phyloP scores from a whole-genome alignment of 1,140 invertebrate genomes.

The Arctopsyche grandis region DNA sequence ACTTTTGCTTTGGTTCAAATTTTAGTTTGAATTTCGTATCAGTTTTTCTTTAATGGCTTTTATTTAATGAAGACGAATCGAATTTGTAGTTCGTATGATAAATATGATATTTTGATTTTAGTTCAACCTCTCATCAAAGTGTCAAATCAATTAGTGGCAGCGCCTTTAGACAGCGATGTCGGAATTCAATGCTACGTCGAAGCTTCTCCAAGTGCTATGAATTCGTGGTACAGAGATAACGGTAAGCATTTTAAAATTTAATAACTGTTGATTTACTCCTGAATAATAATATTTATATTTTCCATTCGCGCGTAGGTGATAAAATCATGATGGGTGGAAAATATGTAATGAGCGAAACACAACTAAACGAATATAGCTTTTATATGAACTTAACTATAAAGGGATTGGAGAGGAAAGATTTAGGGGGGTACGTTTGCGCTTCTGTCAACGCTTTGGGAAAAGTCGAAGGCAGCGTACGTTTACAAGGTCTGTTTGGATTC shows the following conservation, averaged over 20 bases:
- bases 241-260: constrained; percentile 31
- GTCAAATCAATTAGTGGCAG: constrained; percentile 70
- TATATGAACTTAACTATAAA: constrained; percentile 87
- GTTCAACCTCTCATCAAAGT: constrained; percentile 53
- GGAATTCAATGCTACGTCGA: constrained; percentile 83
- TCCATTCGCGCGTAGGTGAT: constrained; percentile 56
- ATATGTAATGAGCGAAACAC: constrained; percentile 76
- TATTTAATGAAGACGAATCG: too few species aligned
- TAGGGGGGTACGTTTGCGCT: constrained; percentile 81
- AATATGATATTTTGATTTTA: constrained; percentile 12
- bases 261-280: not conserved
- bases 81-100: too few species aligned
- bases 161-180: constrained; percentile 78
- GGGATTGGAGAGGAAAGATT: constrained; percentile 77
- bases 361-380: constrained; percentile 79
- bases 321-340: constrained; percentile 79
- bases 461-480: constrained; percentile 77
- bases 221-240: constrained; percentile 54
- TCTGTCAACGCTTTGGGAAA: constrained; percentile 84
- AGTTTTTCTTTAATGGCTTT: too few species aligned
- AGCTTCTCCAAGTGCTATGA: constrained; percentile 72
- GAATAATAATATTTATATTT: not conserved
- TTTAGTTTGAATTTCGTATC: too few species aligned
- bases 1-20: too few species aligned
- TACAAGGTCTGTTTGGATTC: constrained; percentile 73